Evolutionary conservation across 2,797 vertebrate genomes (phyloP), one percentile per base, ranked within the genome.

Genomic region (Poeciliopsis gracilis): DNA sequence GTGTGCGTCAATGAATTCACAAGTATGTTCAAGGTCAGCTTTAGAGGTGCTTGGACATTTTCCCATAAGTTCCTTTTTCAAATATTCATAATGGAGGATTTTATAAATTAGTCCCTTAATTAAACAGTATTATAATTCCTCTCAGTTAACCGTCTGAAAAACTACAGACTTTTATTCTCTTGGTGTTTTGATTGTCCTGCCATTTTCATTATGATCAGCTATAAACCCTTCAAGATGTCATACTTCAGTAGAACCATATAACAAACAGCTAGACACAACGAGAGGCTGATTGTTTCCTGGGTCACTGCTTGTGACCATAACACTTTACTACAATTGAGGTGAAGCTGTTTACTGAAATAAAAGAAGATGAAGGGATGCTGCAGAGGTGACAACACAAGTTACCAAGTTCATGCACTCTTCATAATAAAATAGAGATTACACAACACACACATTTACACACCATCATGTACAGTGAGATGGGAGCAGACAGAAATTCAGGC

Each of bases 231-330:
- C 76, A 72, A 28, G 20, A n/a, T 71, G 76, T 73, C 57, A 41
- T 15, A 33, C 18, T 43, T 55, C 36, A 73, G 61, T 4, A 46
- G 30, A 10, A 43, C 30, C 33, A 11, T 25, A 36, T 18, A 18
- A 25, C 30, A 30, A 67, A 85, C 38, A 75, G 23, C 25, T 6
- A 71, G n/a, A 83, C 67, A 69, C 2, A 3, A 38, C 53, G 59
- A 82, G 78, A 73, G 18, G 28, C 74, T 82, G 77, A 81, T 78
- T 81, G 71, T 84, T 78, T 82, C 90, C 73, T 38, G 16, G 45
- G 70, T 76, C 36, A 49, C 49, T 76, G 75, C 59, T 47, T 69
- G 63, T 41, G 45, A 77, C 73, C 38, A 15, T 11, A 1, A 4
- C 71, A 8, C 16, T 80, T 84, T 82, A 72, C 85, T 53, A 15